Conservation (phyloP, 2,797 vertebrate genomes). For the Melanotaenia trifasciata region DNA sequence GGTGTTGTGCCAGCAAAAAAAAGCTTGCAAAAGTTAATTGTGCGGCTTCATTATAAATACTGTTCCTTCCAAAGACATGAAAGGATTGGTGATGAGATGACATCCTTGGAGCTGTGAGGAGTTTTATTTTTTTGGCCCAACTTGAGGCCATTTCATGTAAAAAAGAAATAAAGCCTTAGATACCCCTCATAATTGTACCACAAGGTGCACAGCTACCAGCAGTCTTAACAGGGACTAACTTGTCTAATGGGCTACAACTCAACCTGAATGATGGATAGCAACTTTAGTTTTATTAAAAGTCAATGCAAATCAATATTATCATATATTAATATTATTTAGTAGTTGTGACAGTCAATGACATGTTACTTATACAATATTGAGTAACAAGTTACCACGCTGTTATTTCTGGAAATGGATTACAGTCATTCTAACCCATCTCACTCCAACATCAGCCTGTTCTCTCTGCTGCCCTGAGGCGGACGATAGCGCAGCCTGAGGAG, state of each 20-base stretch:
- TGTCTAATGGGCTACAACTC: not conserved
- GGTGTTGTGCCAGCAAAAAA: conserved; percentile 26
- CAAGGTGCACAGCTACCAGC: not conserved
- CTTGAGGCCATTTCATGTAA: not conserved
- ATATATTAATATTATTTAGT: not conserved
- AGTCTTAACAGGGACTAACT: not conserved
- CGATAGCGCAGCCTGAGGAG: no score
- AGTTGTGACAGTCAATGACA: not conserved
- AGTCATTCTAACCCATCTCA: not conserved
- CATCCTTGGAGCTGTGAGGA: not conserved
- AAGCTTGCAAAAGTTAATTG: conserved; percentile 1
- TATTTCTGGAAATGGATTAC: not conserved
- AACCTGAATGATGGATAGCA: not conserved
- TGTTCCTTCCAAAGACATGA: not conserved
- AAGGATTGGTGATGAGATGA: not conserved
- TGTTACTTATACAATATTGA: not conserved
- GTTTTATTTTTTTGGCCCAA: not conserved
- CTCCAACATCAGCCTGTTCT: no score
- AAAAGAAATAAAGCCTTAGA: no score
- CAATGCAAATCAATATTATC: not conserved
- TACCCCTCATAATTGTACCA: not conserved
- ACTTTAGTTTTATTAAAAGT: not conserved
- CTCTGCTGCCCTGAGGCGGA: no score
- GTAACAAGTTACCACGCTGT: not conserved
- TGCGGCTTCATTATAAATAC: not conserved